Percentiles rank a stretch among this genome's conserved stretches.
Conservation (phyloP, 2,888 invertebrate species). For the Heliconius cydno region DNA sequence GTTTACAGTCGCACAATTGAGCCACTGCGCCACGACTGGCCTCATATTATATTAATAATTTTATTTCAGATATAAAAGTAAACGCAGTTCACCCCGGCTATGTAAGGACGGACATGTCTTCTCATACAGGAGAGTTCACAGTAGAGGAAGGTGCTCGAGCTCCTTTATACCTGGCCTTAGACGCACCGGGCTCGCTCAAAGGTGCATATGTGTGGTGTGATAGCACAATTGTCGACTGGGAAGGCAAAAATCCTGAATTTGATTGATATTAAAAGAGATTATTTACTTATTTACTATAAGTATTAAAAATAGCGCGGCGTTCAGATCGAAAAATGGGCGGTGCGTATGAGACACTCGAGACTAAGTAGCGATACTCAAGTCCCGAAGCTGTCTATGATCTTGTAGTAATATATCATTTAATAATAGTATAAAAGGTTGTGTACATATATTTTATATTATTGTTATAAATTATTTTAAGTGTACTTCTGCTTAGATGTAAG, state of each 20-base stretch:
- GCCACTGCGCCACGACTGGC: too few species aligned
- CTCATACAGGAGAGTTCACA: conserved; percentile 81
- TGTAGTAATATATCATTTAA: too few species aligned
- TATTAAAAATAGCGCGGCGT: background rate
- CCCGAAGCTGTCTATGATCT: too few species aligned
- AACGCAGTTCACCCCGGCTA: conserved; percentile 89
- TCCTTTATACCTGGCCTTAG: conserved; percentile 79
- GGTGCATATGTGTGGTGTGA: conserved; percentile 86
- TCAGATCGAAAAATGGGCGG: background rate
- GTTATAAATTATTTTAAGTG: background rate
- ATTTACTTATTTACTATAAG: background rate
- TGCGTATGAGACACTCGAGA: background rate
- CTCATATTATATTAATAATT: background rate
- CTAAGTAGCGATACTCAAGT: too few species aligned
- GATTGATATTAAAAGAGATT: background rate
- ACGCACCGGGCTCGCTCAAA: conserved; percentile 77
- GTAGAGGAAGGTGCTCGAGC: conserved; percentile 82
- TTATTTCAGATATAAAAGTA: conserved; percentile 60
- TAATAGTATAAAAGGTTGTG: too few species aligned
- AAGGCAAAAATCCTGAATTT: conserved; percentile 28
- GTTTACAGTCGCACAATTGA: background rate
- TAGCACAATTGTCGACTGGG: conserved; percentile 83
- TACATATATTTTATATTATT: background rate
- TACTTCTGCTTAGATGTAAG: background rate
- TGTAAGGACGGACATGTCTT: conserved; percentile 89